These are phyloP conservation scores for Cylindroiulus punctatus DNA, from an alignment of 2,888 invertebrate genomes.

Conservation along the genomic window DNA sequence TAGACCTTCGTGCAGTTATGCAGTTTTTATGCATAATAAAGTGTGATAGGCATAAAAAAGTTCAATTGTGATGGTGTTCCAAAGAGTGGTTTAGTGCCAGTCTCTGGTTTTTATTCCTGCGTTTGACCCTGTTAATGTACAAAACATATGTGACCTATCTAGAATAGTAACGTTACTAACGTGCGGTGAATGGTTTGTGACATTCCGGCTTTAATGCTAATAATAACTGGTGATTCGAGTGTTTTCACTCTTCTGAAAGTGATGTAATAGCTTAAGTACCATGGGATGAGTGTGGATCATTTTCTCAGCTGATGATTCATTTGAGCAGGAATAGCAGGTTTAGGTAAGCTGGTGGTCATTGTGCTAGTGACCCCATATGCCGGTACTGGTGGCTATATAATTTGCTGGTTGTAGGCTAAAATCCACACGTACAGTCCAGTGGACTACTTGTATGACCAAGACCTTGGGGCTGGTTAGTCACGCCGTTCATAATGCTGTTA, in stretches of 20 bases:
- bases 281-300: background rate
- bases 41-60: background rate
- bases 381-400: background rate
- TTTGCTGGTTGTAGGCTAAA: background rate
- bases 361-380: background rate
- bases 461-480: background rate
- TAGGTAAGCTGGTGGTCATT: background rate
- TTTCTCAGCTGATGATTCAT: background rate
- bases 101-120: background rate
- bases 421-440: background rate
- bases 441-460: background rate
- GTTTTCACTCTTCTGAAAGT: background rate
- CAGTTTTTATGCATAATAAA: background rate
- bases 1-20: background rate
- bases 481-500: background rate
- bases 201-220: background rate
- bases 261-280: background rate
- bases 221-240: background rate
- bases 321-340: background rate
- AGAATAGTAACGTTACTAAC: background rate
- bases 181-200: background rate
- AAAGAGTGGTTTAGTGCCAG: background rate
- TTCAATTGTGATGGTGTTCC: background rate
- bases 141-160: background rate
- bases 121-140: background rate